Evolutionary conservation across 1,140 invertebrate species (phyloP), one percentile per base, ranked within the genome.

Genomic region (Drosophila pseudoobscura): DNA sequence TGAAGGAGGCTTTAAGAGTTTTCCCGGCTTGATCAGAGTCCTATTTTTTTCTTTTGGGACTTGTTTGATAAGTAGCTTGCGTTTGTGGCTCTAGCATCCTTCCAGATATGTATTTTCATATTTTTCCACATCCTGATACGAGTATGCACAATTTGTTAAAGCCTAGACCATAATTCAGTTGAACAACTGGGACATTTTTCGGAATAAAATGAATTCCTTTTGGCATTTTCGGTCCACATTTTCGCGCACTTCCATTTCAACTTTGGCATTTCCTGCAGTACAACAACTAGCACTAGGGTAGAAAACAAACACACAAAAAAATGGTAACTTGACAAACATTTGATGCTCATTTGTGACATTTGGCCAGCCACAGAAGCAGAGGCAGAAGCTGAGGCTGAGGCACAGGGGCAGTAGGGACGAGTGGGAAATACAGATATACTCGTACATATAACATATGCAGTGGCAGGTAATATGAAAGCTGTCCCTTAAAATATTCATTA

Each of bases 401-500:
- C 35, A 13, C 11, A 4, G 3, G 1, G 11, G 35, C 11, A 11
- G 35, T 3, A 3, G 11, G 3, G 8, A 2, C 2, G 20, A 51
- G 46, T 13, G 26, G 44, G 64, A 66, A 26, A 26, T 26, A 26
- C 24, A 31, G n/a, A 74, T 62, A 64, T 63, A 60, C 44, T 20
- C 20, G 46, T 58, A 74, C 61, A 63, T 54, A 56, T 61, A 65
- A 75, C 64, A 64, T 59, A 80, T 76, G 65, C 65, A 66, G 61
- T 55, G 51, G 50, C 72, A 75, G 55, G 72, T 76, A 75, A 72
- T 87, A 65, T 68, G 72, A 80, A 82, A 68, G 74, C 73, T 82
- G 51, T 69, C 74, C 68, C 82, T 60, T 85, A 76, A 85, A 85
- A 85, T 85, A 85, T 85, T 87, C 80, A 85, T 85, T 85, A 87